Conservation (phyloP, 2,888 invertebrate genomes). For the Lithosia quadra region DNA sequence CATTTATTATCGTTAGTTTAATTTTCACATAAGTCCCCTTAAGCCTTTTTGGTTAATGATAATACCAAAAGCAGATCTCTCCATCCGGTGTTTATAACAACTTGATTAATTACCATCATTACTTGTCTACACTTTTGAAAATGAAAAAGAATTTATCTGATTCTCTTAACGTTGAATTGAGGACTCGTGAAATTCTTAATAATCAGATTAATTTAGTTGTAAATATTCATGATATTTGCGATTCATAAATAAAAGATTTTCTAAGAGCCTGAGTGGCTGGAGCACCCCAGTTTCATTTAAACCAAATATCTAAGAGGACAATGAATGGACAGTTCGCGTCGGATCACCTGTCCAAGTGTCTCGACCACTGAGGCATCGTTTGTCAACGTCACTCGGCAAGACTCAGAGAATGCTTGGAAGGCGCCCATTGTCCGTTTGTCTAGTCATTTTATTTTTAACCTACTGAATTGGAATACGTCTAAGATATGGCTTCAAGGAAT, state of each 20-base stretch:
- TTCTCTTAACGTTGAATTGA: slow-evolving; percentile 5
- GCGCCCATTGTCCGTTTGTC: slow-evolving; percentile 69
- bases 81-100: slow-evolving; percentile 36
- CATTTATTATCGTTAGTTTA: slow-evolving; percentile 21
- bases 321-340: slow-evolving; percentile 72
- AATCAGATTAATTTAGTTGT: slow-evolving; percentile 21
- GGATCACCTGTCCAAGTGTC: slow-evolving; percentile 81
- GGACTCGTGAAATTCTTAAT: slow-evolving; percentile 13
- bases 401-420: slow-evolving; percentile 63
- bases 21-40: slow-evolving; percentile 13
- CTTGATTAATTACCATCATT: slow-evolving; percentile 38
- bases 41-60: slow-evolving; percentile 34
- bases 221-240: slow-evolving; percentile 23
- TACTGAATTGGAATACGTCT: slow-evolving; percentile 51
- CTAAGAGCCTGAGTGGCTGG: slow-evolving; percentile 20
- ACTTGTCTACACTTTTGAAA: slow-evolving; percentile 21
- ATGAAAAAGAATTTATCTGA: slow-evolving; percentile 15
- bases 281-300: slow-evolving; percentile 46
- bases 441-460: slow-evolving; percentile 67
- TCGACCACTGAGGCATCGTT: slow-evolving; percentile 69
- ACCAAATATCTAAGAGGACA: slow-evolving; percentile 62
- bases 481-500: slow-evolving; percentile 29
- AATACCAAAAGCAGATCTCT: slow-evolving; percentile 31
- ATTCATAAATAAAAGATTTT: slow-evolving; percentile 52
- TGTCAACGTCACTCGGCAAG: slow-evolving; percentile 73